These are phyloP conservation scores for Petrocephalus microphthalmus DNA, from an alignment of 2,113 vertebrate genomes.

Conservation along the genomic window DNA sequence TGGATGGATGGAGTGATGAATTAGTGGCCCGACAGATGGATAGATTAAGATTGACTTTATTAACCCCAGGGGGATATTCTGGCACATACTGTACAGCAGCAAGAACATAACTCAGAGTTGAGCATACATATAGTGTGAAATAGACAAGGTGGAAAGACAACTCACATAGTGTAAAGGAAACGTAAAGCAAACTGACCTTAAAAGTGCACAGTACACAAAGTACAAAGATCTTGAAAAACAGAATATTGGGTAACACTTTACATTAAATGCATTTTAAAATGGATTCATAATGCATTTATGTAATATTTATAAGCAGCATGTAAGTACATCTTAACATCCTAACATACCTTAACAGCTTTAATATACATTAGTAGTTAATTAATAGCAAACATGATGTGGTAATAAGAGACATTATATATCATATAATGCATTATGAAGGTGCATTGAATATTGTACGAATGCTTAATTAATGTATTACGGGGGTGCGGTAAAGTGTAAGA, in stretches of 20 bases:
- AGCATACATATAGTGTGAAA: neutral
- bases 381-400: neutral
- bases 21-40: neutral
- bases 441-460: neutral
- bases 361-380: neutral
- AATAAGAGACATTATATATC: neutral
- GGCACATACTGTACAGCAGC: neutral
- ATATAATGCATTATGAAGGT: neutral
- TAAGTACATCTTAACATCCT: neutral
- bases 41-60: neutral
- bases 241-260: neutral
- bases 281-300: neutral
- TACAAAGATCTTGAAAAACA: neutral
- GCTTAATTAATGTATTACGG: neutral
- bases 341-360: neutral
- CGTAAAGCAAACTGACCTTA: neutral
- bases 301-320: neutral
- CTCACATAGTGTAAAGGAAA: neutral
- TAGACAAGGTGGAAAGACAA: neutral
- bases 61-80: neutral
- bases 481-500: neutral
- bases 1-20: neutral
- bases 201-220: neutral
- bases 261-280: neutral
- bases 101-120: neutral